A percentile compares a stretch with the other conserved stretches of the same genome.
Conservation (phyloP, 2,888 invertebrate genomes). For the Drosophila monieri region DNA sequence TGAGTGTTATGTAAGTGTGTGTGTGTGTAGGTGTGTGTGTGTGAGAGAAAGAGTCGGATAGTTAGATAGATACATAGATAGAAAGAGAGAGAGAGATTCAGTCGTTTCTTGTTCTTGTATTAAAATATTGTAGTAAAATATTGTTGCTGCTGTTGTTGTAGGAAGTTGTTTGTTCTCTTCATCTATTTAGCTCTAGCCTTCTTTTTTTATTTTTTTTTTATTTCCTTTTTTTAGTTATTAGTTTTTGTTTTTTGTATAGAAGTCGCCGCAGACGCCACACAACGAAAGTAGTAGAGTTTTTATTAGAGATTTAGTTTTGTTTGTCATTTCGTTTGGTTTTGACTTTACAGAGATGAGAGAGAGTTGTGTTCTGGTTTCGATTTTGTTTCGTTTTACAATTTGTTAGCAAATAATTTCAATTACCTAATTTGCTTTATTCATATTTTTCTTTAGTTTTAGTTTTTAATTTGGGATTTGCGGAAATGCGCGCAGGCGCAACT, state of each 20-base stretch:
- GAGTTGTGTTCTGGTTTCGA: not conserved
- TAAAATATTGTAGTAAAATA: conserved; percentile 74
- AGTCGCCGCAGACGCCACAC: conserved; percentile 71
- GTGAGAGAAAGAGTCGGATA: conserved; percentile 40
- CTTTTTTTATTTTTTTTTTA: not conserved
- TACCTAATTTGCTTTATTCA: conserved; percentile 29
- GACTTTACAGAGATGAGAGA: conserved; percentile 52
- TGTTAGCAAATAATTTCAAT: conserved; percentile 38
- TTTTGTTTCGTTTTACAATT: conserved; percentile 33
- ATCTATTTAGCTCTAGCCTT: conserved; percentile 11
- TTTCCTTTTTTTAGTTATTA: not conserved
- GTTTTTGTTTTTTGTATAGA: conserved; percentile 28
- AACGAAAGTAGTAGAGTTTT: conserved; percentile 62
- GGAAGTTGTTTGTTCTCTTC: conserved; percentile 41
- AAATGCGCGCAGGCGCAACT: conserved; percentile 32
- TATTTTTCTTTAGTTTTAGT: not conserved
- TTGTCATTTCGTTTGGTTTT: conserved; percentile 39
- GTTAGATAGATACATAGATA: conserved; percentile 35
- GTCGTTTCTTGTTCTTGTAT: conserved; percentile 50
- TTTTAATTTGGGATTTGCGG: conserved; percentile 1
- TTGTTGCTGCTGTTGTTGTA: conserved; percentile 55
- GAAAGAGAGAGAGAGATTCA: conserved; percentile 49
- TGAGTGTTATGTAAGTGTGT: conserved; percentile 19
- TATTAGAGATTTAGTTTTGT: conserved; percentile 32
- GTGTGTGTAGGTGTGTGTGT: conserved; percentile 34